Conservation (phyloP, 2,888 invertebrate species). For the Cistogaster globosa region DNA sequence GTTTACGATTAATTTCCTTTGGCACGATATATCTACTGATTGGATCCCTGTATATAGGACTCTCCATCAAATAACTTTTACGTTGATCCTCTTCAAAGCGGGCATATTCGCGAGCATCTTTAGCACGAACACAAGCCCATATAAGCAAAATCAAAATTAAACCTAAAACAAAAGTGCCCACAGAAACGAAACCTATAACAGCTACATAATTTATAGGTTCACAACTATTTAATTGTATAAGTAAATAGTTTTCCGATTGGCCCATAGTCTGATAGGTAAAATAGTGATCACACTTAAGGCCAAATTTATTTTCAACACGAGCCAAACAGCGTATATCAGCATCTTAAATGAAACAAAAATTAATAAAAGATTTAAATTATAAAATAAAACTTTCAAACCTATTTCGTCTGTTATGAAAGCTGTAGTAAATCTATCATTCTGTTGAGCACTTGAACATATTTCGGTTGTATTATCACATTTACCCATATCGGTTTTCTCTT, state of each 20-base stretch:
- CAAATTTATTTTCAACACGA: slow-evolving; percentile 78
- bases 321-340: slow-evolving; percentile 76
- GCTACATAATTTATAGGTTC: slow-evolving; percentile 75
- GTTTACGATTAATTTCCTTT: slow-evolving; percentile 75
- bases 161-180: slow-evolving; percentile 84
- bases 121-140: slow-evolving; percentile 83
- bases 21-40: slow-evolving; percentile 85
- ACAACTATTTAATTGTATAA: slow-evolving; percentile 77
- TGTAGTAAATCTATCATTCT: slow-evolving; percentile 75
- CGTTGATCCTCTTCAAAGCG: slow-evolving; percentile 83
- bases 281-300: slow-evolving; percentile 79
- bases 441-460: slow-evolving; percentile 77
- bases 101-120: slow-evolving; percentile 85
- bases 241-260: slow-evolving; percentile 75
- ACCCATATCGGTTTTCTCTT: slow-evolving; percentile 75
- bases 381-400: slow-evolving; percentile 63
- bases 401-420: slow-evolving; percentile 76
- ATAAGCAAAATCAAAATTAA: slow-evolving; percentile 83
- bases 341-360: slow-evolving; percentile 55
- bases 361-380: neutral
- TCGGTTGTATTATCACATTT: slow-evolving; percentile 76
- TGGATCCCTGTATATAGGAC: slow-evolving; percentile 87
- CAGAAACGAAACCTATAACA: slow-evolving; percentile 81
- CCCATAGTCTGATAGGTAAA: slow-evolving; percentile 77
- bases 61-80: slow-evolving; percentile 77